Evolutionary conservation across 1,140 invertebrate genomes (phyloP).

Genomic region (Camponotus pennsylvanicus): DNA sequence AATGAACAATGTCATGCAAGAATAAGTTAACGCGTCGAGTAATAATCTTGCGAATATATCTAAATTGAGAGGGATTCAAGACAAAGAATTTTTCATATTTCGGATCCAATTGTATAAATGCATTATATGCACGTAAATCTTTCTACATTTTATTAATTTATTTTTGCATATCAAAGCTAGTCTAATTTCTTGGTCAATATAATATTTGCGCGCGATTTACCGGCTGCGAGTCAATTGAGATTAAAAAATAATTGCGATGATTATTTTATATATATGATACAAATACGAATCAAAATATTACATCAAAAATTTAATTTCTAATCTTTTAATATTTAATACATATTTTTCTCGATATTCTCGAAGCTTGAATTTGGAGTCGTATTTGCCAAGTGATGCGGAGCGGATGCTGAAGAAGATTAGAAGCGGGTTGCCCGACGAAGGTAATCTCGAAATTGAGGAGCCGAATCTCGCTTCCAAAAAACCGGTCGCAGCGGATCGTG

Average conservation of each 20-base stretch:
- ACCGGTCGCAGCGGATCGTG: conserved; percentile 15
- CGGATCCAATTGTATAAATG: not conserved
- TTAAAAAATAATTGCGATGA: not conserved
- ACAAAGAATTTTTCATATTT: not conserved
- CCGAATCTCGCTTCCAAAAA: not conserved
- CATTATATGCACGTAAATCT: not conserved
- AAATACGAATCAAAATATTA: not conserved
- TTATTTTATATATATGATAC: too few relatives aligned
- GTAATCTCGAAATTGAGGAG: conserved; percentile 38
- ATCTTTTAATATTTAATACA: too few relatives aligned
- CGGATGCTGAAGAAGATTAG: conserved; percentile 33
- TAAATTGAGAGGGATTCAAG: not conserved
- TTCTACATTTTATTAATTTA: not conserved
- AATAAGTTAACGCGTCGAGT: not conserved
- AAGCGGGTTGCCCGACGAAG: conserved; percentile 24
- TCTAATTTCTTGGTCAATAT: not conserved
- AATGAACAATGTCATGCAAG: not conserved
- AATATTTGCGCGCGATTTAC: not conserved
- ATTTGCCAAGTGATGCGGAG: not conserved
- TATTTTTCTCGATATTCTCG: not conserved
- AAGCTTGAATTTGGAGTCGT: not conserved
- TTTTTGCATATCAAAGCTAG: not conserved
- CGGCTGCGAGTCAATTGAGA: not conserved
- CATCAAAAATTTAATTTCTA: not conserved
- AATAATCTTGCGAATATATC: not conserved